Evolutionary conservation across 2,888 invertebrate genomes (phyloP), one percentile per base, ranked within the genome.

Genomic region (Lycaena phlaeas): DNA sequence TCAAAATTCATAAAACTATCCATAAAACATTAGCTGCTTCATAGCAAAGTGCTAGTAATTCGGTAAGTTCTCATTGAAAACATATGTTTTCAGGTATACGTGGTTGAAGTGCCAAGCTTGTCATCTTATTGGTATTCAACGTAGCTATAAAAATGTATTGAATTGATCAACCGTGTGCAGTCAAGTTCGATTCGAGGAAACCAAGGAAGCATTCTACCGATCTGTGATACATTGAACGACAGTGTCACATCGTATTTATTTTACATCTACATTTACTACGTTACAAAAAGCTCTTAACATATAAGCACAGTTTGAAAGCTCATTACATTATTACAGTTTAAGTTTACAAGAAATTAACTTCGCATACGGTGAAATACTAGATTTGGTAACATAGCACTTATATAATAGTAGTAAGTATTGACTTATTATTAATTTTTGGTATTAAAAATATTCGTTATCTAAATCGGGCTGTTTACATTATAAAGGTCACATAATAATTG

Each of bases 241-340:
- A 22, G 48, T 50, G 51, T 55, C 54, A 47, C 49, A 51, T 55
- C 61, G 56, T 63, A 62, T 56, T 56, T 59, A 50, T 49, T 61
- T 54, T 57, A 56, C 40, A 49, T 40, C 43, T 50, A 46, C 55
- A 59, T 58, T 68, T 74, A 75, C 66, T 70, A 71, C 68, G 65
- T 71, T 76, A 76, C 70, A 59, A 74, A 70, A 77, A 79, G 77
- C 76, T 77, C 75, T 76, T 73, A 73, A 69, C 64, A 69, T 51
- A 50, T 42, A 70, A 75, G 72, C 70, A 66, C 69, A 68, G 65
- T 67, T 69, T 53, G 57, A 78, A 79, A 81, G 81, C 78, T 81
- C 81, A 61, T 65, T 62, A 40, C 25, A 29, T 40, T 26, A 30
- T 30, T 26, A 15, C 27, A 40, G 39, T 31, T 34, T 30, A 30